Base-by-base conservation (phyloP, 2,888 invertebrate genomes). In the Microdon myrmicae region DNA sequence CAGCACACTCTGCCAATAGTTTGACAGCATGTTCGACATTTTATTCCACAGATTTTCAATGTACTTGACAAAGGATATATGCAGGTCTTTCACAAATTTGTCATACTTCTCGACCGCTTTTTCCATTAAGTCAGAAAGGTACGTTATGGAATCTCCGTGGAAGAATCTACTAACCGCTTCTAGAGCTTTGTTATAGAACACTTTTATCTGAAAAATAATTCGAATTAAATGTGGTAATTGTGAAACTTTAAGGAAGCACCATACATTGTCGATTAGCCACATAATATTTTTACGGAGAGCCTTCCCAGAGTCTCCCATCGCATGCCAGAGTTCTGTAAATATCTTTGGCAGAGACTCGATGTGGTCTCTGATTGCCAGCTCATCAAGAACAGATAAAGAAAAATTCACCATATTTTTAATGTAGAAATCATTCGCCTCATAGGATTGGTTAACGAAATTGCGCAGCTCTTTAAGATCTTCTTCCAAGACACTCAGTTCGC, bases 251-350 rank as follows among this genome's bases (percentile, higher is more conserved):
- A 35, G 25, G 41, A 14, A 16, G 6, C 26, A 26, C 68, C 73
- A 73, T 79, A 83, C 83, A 38, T 87, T 85, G 59, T 90, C 87
- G 0, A 90, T 86, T 0, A 90, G 83, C 86, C 88, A 90, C 0
- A 87, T 79, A 6, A 92, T 80, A 68, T 90, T 90, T 67, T 89
- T 86, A 34, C 90, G 86, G 12, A 92, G 84, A 0, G 90, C 90
- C 68, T 87, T 84, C 5, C 91, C 91, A 0, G 92, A 91, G 44
- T 91, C 90, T 0, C 92, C 92, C 90, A 92, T 90, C 70, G 90
- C 86, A 3, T 90, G 89, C 90, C 90, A 91, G 72, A 92, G 84
- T 75, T 92, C 92, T 35, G 88, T 88, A 0, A 92, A 83, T 14
- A 92, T 90, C 34, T 88, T 89, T 0, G 92, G 92, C 39, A 92